Percentiles rank a stretch among this genome's conserved stretches.
These are phyloP conservation scores for Todus mexicanus DNA, from an alignment of 2,797 vertebrate genomes.

Conservation along the genomic window DNA sequence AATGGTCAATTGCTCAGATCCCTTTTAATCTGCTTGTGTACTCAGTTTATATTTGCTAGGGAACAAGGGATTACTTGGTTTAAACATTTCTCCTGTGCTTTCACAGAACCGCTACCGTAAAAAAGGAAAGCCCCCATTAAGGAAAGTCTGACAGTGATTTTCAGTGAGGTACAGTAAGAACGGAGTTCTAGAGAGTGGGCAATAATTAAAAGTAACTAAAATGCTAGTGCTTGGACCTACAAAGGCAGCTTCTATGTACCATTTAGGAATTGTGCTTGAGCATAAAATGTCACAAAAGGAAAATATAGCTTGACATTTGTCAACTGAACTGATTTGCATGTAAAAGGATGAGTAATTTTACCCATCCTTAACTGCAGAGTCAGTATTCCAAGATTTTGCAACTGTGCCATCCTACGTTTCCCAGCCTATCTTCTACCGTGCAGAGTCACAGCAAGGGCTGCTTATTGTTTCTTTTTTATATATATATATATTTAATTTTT, in stretches of 20 bases:
- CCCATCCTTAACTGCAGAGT: background rate
- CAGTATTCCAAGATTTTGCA: background rate
- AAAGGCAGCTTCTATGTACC: background rate
- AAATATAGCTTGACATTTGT: background rate
- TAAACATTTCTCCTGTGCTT: background rate
- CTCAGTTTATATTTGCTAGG: background rate
- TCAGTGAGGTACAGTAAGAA: background rate
- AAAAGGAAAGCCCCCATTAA: background rate
- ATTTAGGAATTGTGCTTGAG: background rate
- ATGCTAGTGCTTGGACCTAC: background rate
- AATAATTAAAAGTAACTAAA: background rate
- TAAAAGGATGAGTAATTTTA: background rate
- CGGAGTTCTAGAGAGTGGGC: background rate
- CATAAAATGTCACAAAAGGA: background rate
- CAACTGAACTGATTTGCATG: background rate
- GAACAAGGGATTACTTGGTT: background rate
- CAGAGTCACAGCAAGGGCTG: background rate
- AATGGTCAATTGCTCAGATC: background rate
- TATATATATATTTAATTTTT: background rate
- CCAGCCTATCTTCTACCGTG: background rate
- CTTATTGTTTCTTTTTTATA: background rate
- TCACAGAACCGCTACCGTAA: background rate
- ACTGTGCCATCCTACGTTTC: background rate
- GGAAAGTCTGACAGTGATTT: no score
- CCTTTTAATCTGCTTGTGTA: background rate